Percentiles rank a stretch among this genome's conserved stretches.
These are phyloP conservation scores for Lepeophtheirus salmonis DNA, from an alignment of 1,140 invertebrate genomes.

Conservation along the genomic window DNA sequence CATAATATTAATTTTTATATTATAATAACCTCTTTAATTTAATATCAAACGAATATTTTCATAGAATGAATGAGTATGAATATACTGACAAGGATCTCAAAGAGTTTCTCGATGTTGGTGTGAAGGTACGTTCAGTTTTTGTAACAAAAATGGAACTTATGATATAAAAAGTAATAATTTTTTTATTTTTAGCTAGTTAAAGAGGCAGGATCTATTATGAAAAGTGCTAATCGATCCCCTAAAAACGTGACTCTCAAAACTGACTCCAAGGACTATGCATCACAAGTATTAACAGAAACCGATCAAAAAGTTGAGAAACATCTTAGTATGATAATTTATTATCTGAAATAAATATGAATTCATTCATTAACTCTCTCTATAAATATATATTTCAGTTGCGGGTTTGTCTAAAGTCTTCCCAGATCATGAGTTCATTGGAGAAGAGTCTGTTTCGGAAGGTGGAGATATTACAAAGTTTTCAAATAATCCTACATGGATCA, in stretches of 20 bases:
- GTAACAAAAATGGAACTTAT: too few relatives aligned
- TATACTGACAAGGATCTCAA: background rate
- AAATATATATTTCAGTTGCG: conserved; percentile 29
- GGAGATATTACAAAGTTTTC: conserved; percentile 1
- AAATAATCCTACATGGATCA: conserved; percentile 74
- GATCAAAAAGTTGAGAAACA: conserved; percentile 10
- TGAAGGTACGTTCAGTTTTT: background rate
- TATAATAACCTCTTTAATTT: too few relatives aligned
- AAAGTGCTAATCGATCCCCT: background rate
- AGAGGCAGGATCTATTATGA: background rate
- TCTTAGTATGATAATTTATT: background rate
- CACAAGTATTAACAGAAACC: conserved; percentile 14
- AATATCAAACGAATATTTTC: too few relatives aligned
- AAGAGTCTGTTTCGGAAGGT: conserved; percentile 43
- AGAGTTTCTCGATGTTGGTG: background rate
- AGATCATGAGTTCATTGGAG: conserved; percentile 61
- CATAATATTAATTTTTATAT: too few relatives aligned
- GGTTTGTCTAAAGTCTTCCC: conserved; percentile 39
- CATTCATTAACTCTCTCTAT: background rate
- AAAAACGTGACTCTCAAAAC: background rate
- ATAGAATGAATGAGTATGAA: too few relatives aligned
- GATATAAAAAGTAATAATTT: too few relatives aligned
- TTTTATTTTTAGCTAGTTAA: background rate
- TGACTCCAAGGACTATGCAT: background rate
- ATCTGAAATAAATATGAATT: background rate